These are phyloP conservation scores for Acleris sparsana DNA, from an alignment of 2,888 invertebrate species.

Conservation along the genomic window DNA sequence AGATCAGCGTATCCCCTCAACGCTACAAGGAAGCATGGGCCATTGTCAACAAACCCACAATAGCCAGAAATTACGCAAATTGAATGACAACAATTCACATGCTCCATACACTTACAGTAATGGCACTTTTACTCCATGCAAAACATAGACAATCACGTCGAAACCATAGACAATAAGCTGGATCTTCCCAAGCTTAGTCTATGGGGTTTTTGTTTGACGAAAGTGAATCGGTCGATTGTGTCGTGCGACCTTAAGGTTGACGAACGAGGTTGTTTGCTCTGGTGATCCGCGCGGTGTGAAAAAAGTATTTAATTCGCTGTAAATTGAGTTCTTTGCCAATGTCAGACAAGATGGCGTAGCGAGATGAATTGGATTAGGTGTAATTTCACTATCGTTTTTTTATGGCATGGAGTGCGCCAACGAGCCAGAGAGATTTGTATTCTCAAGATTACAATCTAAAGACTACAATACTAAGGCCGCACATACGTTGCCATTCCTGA, in stretches of 20 bases:
- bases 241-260: constrained; percentile 25
- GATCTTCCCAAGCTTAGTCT: constrained; percentile 30
- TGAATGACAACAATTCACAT: constrained; percentile 30
- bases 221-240: constrained; percentile 32
- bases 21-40: constrained; percentile 17
- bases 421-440: neutral
- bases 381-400: neutral
- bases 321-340: constrained; percentile 19
- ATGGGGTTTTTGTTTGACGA: constrained; percentile 26
- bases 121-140: constrained; percentile 39
- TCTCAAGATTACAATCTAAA: neutral
- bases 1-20: neutral
- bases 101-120: constrained; percentile 35
- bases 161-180: neutral
- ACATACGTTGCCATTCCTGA: neutral
- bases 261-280: constrained; percentile 27
- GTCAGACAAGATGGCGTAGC: constrained; percentile 7
- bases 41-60: constrained; percentile 22
- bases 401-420: no score
- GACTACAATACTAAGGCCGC: no score
- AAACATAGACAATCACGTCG: constrained; percentile 34
- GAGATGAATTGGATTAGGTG: neutral
- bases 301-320: constrained; percentile 4
- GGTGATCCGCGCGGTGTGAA: constrained; percentile 17
- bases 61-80: constrained; percentile 37